A percentile compares a stretch with the other conserved stretches of the same genome.
These are phyloP conservation scores for Phalloptychus januarius DNA, from an alignment of 2,797 vertebrate species.

Conservation along the genomic window DNA sequence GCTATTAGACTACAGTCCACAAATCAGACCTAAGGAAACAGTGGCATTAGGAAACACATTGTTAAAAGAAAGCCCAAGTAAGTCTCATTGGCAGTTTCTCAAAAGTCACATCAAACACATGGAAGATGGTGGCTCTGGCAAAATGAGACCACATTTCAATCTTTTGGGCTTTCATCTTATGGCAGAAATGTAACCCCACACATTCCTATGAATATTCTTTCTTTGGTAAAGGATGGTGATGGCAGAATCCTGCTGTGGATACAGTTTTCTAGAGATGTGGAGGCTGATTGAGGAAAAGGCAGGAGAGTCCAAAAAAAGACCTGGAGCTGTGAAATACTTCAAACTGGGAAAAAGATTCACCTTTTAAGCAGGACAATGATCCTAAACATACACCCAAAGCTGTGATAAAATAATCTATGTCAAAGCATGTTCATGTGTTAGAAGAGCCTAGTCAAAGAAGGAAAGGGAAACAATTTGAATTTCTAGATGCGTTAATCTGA, in stretches of 20 bases:
- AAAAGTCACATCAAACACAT: neutral
- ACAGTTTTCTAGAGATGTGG: neutral
- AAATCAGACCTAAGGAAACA: neutral
- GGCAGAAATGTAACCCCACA: neutral
- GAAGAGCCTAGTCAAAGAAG: neutral
- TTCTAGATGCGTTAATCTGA: neutral
- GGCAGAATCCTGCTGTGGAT: neutral
- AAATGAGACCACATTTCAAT: neutral
- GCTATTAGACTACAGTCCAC: neutral
- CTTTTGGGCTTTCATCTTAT: neutral
- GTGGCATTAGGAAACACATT: neutral
- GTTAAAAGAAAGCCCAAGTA: neutral
- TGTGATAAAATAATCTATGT: neutral
- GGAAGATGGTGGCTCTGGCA: neutral
- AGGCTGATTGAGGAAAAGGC: neutral
- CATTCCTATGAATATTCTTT: neutral
- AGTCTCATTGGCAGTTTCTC: neutral
- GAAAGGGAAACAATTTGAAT: neutral
- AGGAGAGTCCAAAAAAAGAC: neutral
- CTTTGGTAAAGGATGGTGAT: neutral
- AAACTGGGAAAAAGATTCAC: neutral
- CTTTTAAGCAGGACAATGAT: neutral
- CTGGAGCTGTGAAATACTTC: neutral
- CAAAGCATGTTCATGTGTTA: neutral
- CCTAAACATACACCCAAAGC: neutral